Evolutionary conservation across 1,140 invertebrate species (phyloP), one percentile per base, ranked within the genome.

Genomic region (Caenorhabditis remanei): DNA sequence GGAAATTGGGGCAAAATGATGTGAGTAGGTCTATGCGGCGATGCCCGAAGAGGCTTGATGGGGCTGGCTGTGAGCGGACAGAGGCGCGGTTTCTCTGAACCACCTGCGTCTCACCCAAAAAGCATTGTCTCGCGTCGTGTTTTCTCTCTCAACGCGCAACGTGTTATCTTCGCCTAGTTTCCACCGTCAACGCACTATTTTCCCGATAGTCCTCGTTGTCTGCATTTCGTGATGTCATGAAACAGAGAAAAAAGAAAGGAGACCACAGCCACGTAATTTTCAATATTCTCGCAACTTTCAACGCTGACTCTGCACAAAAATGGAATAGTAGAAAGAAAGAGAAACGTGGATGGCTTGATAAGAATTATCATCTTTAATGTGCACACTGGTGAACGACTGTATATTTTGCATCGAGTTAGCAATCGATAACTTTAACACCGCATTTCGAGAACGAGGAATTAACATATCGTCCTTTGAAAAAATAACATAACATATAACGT

Each of bases 1-100:
- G 46, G 46, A 79, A 79, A 79, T 79, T 79, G 71, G 71, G 71
- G 71, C 71, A 50, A 79, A 79, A 79, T 79, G 71, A 79, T 79
- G 71, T 79, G 67, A 48, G 71, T 63, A 16, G 11, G 61, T 79
- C 71, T 79, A 79, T 79, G 71, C 71, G 71, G 9, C 71, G 71
- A 79, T 79, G 71, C 46, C 71, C 46, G 71, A 50, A 79, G 71
- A 79, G 71, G 71, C 46, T 53, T 79, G 71, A 79, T 79, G 71
- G 71, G 71, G 40, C 71, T 79, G 71, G 71, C 46, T 79, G 71
- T 79, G 71, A 21, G 71, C 46, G 71, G 71, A 48, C 65, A 71
- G 65, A 50, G 71, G 21, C 71, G 71, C 71, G 43, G 71, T 79
- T 79, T 79, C 71, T 79, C 19, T 79, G 71, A 79, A 79, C 71